Conservation (phyloP, 1,140 invertebrate genomes). For the Camponotus vicinus region DNA sequence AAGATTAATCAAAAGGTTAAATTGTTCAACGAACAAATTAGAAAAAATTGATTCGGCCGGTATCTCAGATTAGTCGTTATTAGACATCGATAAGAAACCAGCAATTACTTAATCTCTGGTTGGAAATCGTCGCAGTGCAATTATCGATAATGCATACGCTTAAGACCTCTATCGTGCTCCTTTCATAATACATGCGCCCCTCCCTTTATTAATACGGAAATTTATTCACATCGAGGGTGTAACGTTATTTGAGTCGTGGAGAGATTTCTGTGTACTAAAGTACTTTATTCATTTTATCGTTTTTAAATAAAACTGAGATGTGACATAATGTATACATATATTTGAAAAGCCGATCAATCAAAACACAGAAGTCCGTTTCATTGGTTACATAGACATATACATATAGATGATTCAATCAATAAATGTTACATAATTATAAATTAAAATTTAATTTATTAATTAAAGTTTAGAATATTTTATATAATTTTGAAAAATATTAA, state of each 20-base stretch:
- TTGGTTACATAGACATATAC: background rate
- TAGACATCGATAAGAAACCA: conserved; percentile 75
- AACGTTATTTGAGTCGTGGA: conserved; percentile 29
- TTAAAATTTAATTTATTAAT: background rate
- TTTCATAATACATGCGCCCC: conserved; percentile 29
- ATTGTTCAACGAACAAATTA: background rate
- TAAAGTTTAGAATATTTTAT: conserved; percentile 19
- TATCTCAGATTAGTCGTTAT: conserved; percentile 69
- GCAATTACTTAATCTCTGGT: conserved; percentile 80
- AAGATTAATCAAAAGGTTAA: background rate
- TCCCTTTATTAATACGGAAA: conserved; percentile 51
- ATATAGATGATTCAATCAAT: background rate
- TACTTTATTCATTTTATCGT: background rate
- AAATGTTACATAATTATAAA: background rate
- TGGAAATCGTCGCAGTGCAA: conserved; percentile 75
- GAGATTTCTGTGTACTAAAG: background rate
- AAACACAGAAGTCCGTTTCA: background rate
- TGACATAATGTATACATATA: background rate
- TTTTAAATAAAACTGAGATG: background rate
- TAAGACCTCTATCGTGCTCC: conserved; percentile 49
- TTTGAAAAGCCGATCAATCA: background rate
- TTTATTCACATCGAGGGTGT: conserved; percentile 40
- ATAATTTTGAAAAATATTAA: background rate
- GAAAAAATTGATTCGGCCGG: background rate
- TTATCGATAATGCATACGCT: conserved; percentile 79